Conservation (phyloP, 1,140 invertebrate genomes). For the Calephelis virginiensis region DNA sequence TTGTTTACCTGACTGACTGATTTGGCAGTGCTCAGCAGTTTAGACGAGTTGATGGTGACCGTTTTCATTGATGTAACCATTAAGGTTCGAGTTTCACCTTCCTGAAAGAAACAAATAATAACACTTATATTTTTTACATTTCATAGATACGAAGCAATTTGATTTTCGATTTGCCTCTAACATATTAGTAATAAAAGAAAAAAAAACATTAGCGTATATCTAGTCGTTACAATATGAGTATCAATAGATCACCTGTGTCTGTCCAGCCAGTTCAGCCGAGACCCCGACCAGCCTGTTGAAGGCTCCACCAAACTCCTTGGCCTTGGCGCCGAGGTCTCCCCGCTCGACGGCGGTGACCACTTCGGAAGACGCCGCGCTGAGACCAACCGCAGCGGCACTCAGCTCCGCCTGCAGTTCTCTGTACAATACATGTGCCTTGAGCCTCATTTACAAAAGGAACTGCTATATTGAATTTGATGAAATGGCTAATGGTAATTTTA, state of each 20-base stretch:
- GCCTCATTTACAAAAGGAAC: no score
- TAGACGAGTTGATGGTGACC: constrained; percentile 92
- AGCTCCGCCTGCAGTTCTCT: constrained; percentile 92
- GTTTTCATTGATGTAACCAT: constrained; percentile 93
- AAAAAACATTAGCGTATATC: no score
- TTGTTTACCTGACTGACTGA: constrained; percentile 84
- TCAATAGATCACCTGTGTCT: constrained; percentile 79
- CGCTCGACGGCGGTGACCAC: constrained; percentile 83
- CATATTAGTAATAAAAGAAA: no score
- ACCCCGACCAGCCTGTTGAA: constrained; percentile 88
- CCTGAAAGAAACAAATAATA: constrained; percentile 76
- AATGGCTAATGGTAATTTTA: no score
- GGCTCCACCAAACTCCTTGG: constrained; percentile 87
- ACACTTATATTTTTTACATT: neutral
- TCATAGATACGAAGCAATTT: neutral
- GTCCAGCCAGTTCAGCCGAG: constrained; percentile 90
- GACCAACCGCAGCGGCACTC: constrained; percentile 87
- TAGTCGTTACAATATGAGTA: neutral
- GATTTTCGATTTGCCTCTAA: no score
- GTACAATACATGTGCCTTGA: neutral
- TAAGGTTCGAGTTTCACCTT: constrained; percentile 84
- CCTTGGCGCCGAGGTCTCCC: constrained; percentile 85
- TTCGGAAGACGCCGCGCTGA: constrained; percentile 90
- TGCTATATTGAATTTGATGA: no score
- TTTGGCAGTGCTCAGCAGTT: constrained; percentile 92